phyloP scores from a whole-genome alignment of 2,797 vertebrate genomes.

The Arctocebus calabarensis region DNA sequence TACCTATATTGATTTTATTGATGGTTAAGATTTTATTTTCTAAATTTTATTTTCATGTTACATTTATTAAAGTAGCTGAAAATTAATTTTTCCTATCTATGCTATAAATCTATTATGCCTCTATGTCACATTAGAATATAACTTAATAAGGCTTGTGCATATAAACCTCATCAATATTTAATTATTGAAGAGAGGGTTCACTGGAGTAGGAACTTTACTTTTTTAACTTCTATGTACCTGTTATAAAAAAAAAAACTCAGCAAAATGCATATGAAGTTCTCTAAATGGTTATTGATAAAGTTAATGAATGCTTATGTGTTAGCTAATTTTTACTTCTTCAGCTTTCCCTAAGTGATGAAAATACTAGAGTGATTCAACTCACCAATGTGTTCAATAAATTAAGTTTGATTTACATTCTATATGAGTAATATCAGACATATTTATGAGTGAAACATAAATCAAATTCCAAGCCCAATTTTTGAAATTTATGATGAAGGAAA shows the following conservation, averaged over 20 bases:
- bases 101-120: background rate
- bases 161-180: background rate
- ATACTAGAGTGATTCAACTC: background rate
- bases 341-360: background rate
- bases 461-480: background rate
- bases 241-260: background rate
- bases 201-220: too few species aligned
- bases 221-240: background rate
- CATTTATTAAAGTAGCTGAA: background rate
- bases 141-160: background rate
- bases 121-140: background rate
- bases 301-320: background rate
- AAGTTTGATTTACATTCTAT: background rate
- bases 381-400: background rate
- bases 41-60: background rate
- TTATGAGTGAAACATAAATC: background rate
- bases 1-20: background rate
- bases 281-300: background rate
- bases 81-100: background rate
- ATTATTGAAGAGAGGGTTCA: too few species aligned
- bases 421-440: background rate
- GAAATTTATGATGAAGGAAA: constrained; percentile 37
- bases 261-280: background rate
- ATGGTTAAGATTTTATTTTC: background rate
- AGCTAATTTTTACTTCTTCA: background rate